A percentile compares a stretch with the other conserved stretches of the same genome.
These are phyloP conservation scores for Scaptomyza cyrtandrae DNA, from an alignment of 2,888 invertebrate species.

Conservation along the genomic window DNA sequence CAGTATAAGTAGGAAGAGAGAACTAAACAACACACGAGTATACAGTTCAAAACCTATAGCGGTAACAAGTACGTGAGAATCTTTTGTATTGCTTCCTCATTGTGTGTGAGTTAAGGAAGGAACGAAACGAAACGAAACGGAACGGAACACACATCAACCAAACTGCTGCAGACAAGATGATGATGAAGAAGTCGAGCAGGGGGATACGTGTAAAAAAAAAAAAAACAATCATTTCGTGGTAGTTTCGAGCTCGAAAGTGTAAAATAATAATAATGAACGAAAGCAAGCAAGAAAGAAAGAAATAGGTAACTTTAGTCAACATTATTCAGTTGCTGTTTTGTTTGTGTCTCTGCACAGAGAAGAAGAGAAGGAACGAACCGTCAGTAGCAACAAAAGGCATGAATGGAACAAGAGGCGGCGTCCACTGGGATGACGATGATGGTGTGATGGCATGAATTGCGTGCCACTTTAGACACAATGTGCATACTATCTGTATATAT, in stretches of 20 bases:
- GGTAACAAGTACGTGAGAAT: constrained; percentile 79
- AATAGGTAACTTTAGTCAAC: constrained; percentile 54
- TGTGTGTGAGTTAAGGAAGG: constrained; percentile 48
- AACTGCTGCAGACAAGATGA: too few species aligned
- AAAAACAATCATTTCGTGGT: constrained; percentile 60
- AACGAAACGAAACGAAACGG: constrained; percentile 2
- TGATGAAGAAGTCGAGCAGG: not conserved
- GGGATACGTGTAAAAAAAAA: too few species aligned
- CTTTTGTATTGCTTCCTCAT: constrained; percentile 79
- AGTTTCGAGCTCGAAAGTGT: constrained; percentile 68
- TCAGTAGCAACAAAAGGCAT: constrained; percentile 38
- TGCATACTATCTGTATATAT: not conserved
- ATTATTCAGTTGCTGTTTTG: constrained; percentile 17
- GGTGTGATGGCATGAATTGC: constrained; percentile 35
- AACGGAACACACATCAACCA: constrained; percentile 29
- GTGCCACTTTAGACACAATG: constrained; percentile 23
- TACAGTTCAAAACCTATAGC: constrained; percentile 69
- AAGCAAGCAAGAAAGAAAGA: constrained; percentile 12
- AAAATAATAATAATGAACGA: constrained; percentile 52
- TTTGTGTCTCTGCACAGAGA: too few species aligned
- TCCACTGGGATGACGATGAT: constrained; percentile 14
- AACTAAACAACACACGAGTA: not conserved
- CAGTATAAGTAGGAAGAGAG: constrained; percentile 29
- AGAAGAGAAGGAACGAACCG: not conserved
- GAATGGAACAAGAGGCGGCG: constrained; percentile 31